A percentile compares a stretch with the other conserved stretches of the same genome.
phyloP scores from a whole-genome alignment of 2,113 vertebrate genomes.

The Bujurquina vittata region DNA sequence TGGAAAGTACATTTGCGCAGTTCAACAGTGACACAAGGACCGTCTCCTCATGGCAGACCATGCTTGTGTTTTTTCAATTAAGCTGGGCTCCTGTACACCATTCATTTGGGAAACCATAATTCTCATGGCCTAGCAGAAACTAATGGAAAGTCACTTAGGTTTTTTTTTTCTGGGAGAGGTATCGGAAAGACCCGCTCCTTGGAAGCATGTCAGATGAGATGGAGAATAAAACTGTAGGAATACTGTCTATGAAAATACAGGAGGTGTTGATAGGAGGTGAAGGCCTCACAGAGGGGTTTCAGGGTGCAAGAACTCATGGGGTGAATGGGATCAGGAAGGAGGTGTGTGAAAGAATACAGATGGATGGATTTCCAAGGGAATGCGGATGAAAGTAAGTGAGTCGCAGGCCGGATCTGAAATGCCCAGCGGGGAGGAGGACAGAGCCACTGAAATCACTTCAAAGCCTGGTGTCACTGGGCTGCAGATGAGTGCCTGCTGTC shows the following conservation, averaged over 20 bases:
- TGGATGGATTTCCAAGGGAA: conserved; percentile 75
- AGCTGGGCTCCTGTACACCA: conserved; percentile 79
- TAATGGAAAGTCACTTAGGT: conserved; percentile 84
- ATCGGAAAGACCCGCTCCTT: conserved; percentile 72
- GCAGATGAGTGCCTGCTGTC: conserved; percentile 79
- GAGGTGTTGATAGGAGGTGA: conserved; percentile 54
- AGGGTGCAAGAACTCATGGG: conserved; percentile 39
- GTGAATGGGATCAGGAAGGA: conserved; percentile 52
- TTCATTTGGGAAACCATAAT: conserved; percentile 84
- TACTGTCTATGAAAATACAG: conserved; percentile 34
- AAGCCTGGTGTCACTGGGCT: conserved; percentile 79
- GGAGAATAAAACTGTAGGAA: conserved; percentile 48
- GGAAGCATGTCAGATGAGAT: conserved; percentile 57
- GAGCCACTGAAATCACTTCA: conserved; percentile 80
- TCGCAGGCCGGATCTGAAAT: conserved; percentile 70
- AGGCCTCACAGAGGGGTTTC: conserved; percentile 34
- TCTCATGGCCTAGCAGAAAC: conserved; percentile 80
- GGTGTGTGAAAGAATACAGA: conserved; percentile 65
- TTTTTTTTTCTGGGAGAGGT: conserved; percentile 73
- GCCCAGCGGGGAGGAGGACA: conserved; percentile 71
- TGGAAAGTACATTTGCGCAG: conserved; percentile 83
- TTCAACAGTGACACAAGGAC: conserved; percentile 80
- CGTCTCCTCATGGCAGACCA: conserved; percentile 78
- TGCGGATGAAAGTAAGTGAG: conserved; percentile 72
- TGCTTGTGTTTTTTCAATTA: conserved; percentile 86